Percentiles rank a stretch among this genome's conserved stretches.
phyloP scores from a whole-genome alignment of 2,888 invertebrate species.

The Vandiemenella viatica region DNA sequence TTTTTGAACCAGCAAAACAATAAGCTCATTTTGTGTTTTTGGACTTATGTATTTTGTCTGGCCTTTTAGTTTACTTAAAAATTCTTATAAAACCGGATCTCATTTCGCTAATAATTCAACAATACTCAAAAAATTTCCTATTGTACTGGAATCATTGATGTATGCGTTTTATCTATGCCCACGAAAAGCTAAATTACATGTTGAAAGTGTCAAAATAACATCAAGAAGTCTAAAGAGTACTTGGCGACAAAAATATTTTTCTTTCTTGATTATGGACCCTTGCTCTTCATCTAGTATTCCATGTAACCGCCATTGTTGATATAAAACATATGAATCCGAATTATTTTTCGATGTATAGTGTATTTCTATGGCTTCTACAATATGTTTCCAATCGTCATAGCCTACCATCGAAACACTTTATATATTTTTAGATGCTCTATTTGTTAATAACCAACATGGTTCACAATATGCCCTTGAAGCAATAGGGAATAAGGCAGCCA shows the following conservation, averaged over 20 bases:
- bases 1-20: no score
- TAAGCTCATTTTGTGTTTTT: no score
- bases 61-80: no score
- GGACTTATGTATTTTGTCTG: no score
- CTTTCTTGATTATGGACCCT: background rate
- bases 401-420: constrained; percentile 11
- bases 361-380: constrained; percentile 15
- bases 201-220: background rate
- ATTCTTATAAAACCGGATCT: no score
- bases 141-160: no score
- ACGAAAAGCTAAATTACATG: no score
- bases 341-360: constrained; percentile 14
- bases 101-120: no score
- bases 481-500: constrained; percentile 9
- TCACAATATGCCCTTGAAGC: constrained; percentile 15
- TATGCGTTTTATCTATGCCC: no score
- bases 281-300: no score
- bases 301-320: background rate
- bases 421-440: constrained; percentile 18
- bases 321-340: background rate
- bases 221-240: background rate
- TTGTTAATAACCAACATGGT: constrained; percentile 13
- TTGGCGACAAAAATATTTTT: background rate
- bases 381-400: background rate
- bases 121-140: no score